These are phyloP conservation scores for Brachionus asplanchnoidis DNA, from an alignment of 1,140 invertebrate genomes.

Conservation along the genomic window DNA sequence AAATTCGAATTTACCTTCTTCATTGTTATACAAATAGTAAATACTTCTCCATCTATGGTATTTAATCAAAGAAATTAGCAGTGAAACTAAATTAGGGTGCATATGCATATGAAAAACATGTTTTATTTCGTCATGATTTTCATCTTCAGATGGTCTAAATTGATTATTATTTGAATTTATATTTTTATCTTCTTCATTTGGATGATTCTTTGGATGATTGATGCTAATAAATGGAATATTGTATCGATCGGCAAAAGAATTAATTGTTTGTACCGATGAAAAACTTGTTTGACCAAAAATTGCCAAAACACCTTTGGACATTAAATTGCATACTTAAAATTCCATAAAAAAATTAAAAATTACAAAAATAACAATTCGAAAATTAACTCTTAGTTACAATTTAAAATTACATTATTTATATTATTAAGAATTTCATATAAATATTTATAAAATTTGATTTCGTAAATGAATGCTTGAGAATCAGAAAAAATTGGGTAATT, in stretches of 20 bases:
- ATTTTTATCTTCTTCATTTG: background rate
- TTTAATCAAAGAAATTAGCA: constrained; percentile 79
- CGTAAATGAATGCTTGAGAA: no score
- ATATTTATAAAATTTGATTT: constrained; percentile 23
- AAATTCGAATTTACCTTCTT: constrained; percentile 74
- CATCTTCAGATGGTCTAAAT: background rate
- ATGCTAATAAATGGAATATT: constrained; percentile 82
- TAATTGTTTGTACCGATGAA: constrained; percentile 83
- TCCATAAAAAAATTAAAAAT: constrained; percentile 19
- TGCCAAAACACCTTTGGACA: constrained; percentile 78
- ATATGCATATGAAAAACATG: constrained; percentile 57
- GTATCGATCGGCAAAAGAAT: constrained; percentile 88
- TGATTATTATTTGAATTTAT: background rate
- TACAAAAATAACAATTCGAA: background rate
- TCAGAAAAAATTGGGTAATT: no score
- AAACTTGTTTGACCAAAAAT: constrained; percentile 83
- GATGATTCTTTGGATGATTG: background rate
- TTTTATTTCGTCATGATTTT: background rate
- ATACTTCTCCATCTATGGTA: constrained; percentile 84
- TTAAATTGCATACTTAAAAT: constrained; percentile 81
- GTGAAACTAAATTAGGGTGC: constrained; percentile 82
- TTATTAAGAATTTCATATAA: no score
- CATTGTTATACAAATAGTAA: constrained; percentile 85
- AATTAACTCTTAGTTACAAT: no score
- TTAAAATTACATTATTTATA: no score